Evolutionary conservation across 2,888 invertebrate genomes (phyloP), one percentile per base, ranked within the genome.

Genomic region (Oscheius sp.): DNA sequence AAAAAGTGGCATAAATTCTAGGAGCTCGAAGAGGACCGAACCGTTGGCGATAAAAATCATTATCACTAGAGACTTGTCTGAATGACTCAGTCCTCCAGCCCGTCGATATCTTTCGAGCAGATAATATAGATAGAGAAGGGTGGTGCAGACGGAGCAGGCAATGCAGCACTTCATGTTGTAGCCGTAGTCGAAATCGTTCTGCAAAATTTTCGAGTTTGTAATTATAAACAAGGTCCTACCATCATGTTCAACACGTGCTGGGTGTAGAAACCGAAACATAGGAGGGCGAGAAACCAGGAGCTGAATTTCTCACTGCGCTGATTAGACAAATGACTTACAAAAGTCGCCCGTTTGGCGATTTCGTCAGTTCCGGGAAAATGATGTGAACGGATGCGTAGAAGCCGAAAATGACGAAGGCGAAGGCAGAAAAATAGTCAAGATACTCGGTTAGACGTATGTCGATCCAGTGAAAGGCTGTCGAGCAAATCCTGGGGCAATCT

Each of bases 401-500:
- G 0, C 81, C 80, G 35, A 66, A 70, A 9, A 78, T 42, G 11
- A 79, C 70, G 32, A 76, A 80, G 1, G 74, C 74, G 32, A 76
- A 78, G 0, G 82, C 87, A 35, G 83, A 74, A 60, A 85, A 82
- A 74, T 87, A 87, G 73, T 87, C 87, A 63, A 86, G 51, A 70
- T 75, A 75, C 73, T 87, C 87, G n/a, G 86, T 85, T 10, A 84
- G 13, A 74, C 79, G 80, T 74, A 84, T 81, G 57, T 87, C 87
- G 5, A 78, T 59, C 29, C 76, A 74, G 63, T 87, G 87, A 74
- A 87, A 87, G 32, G 81, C 10, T 3, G 83, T 58, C 13, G 87
- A 87, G 11, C 73, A 80, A 7, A 80, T 51, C 87, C 86, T 85
- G 57, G 73, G 62, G 10, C 13, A n/a, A 11, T 63, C 2, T 21